Base-by-base conservation (phyloP, 2,113 vertebrate species). In the Onychostruthus taczanowskii region DNA sequence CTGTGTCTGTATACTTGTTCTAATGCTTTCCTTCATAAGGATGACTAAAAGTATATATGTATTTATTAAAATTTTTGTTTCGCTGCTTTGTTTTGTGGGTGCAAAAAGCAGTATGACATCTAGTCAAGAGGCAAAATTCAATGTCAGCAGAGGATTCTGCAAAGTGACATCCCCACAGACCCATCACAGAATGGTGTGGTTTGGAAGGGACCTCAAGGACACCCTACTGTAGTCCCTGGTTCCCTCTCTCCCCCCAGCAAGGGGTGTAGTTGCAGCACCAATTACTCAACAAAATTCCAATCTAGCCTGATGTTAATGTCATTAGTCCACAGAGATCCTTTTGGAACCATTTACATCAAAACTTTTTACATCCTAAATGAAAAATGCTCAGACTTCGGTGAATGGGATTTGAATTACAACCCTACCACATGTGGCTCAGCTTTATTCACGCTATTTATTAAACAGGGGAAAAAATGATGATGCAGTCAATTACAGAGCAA, bases 401-500 rank as follows among this genome's bases (percentile, higher is more conserved):
- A 96, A 68, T 49, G 95, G 93, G 64, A 90, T 92, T 76, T 95
- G 97, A 96, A 94, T 96, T 78, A 96, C 97, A 92, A 85, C 93
- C 97, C 95, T 84, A 55, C 96, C 97, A 56, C 95, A 53, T 33
- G 97, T 93, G 89, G 97, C 70, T 90, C 79, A 76, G 93, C 52
- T 96, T 77, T 85, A 95, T 97, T 97, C 97, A 50, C 49, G 90
- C 97, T 98, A 97, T 98, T 98, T 98, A 98, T 97, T 98, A 98
- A 98, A 97, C 94, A 88, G 97, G 95, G n/a, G 35, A 94, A 94
- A 97, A 98, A 97, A 97, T 93, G 83, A 97, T 97, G 97, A 98
- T 67, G 93, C 97, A 97, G 98, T 97, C 98, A 98, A 98, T 98
- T 98, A 98, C 87, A 97, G 95, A 98, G 97, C 97, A 97, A 98